Evolutionary conservation across 2,888 invertebrate genomes (phyloP), one percentile per base, ranked within the genome.

Genomic region (Eubasilissa splendida): DNA sequence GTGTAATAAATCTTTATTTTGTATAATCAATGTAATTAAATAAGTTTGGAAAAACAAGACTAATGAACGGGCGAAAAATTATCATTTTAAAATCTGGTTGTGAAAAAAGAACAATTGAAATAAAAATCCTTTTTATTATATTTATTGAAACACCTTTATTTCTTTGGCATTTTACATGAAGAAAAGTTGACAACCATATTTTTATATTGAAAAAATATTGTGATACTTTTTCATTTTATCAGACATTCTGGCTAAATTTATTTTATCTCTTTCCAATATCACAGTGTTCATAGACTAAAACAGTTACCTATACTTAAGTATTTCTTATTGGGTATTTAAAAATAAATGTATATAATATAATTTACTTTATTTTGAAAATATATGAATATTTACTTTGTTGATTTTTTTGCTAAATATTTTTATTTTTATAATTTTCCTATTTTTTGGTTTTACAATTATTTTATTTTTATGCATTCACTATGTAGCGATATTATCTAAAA

Each of bases 1-100:
- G 22, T 71, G 71, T 71, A 71, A 71, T 71, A 71, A 68, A 68
- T 52, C n/a, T 68, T 68, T 68, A 68, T 68, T 68, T 68, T 68
- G 50, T 68, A 66, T 66, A 50, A 50, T 42, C 12, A 52, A 33
- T 63, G 63, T 63, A 63, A 31, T 63, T 63, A 8, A 63, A 10
- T 33, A 4, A 3, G 11, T 31, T 33, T 63, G 10, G 2, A 42
- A 42, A 42, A 0, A 7, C 42, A 42, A 42, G 42, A 42, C 4
- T 22, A 1, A 8, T 3, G 3, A 59, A 59, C 7, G 4, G 7
- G 42, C 2, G 42, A 42, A 42, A 42, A 42, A 42, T 5, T 4
- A 7, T 7, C 42, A 42, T 42, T 42, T 42, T 5, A 42, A 42
- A 42, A 42, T 42, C 42, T 42, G 42, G 7, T 42, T 42, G n/a